These are phyloP conservation scores for Microtus ochrogaster DNA, from an alignment of 2,113 vertebrate species.

Conservation along the genomic window DNA sequence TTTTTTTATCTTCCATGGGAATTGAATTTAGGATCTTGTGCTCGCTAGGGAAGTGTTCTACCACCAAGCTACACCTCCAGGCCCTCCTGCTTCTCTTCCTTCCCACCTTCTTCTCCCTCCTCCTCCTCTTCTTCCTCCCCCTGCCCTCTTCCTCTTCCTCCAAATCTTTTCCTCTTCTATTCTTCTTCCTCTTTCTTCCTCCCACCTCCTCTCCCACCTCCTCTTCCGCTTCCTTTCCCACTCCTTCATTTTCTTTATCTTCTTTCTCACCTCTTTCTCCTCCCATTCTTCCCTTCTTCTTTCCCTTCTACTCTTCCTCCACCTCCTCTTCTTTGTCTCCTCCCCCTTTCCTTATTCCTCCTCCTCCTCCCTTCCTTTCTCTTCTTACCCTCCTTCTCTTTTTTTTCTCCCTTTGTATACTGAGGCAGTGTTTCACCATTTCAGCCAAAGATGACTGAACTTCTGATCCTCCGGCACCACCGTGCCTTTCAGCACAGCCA, in stretches of 20 bases:
- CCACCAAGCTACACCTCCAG: too few species aligned
- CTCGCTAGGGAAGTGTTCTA: neutral
- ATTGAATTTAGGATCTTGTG: neutral
- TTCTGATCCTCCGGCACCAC: neutral
- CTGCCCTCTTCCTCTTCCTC: neutral
- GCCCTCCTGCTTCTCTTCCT: neutral
- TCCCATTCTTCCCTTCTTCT: fast-evolving
- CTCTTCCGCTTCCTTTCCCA: neutral
- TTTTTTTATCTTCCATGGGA: neutral
- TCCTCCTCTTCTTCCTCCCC: neutral
- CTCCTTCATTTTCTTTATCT: neutral
- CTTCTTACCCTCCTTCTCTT: neutral
- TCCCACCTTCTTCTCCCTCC: too few species aligned
- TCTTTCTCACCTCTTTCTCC: neutral
- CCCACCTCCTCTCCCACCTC: neutral
- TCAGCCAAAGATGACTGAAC: neutral
- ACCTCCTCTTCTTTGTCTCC: neutral
- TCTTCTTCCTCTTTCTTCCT: neutral
- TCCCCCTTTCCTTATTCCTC: neutral
- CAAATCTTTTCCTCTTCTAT: neutral
- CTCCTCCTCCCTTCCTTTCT: neutral
- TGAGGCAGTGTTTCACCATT: neutral
- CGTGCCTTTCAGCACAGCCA: too few species aligned
- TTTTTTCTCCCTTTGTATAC: neutral
- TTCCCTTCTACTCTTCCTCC: too few species aligned